Conservation (phyloP, 2,888 invertebrate genomes). For the Noctua fimbriata region DNA sequence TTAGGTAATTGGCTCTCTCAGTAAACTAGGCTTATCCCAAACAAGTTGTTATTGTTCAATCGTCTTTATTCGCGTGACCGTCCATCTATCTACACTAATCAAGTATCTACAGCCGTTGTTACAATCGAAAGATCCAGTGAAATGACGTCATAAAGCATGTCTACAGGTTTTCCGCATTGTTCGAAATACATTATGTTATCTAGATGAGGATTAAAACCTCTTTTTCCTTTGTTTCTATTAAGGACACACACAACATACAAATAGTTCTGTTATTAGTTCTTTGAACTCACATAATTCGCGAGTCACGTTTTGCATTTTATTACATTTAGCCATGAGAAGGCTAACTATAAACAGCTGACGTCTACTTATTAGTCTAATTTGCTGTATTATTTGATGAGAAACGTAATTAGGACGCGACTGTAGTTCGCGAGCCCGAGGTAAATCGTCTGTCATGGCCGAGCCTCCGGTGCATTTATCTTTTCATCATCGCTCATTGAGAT, state of each 20-base stretch:
- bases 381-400: conserved; percentile 28
- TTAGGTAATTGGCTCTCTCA: conserved; percentile 16
- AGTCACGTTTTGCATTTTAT: conserved; percentile 47
- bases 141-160: conserved; percentile 30
- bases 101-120: conserved; percentile 20
- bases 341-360: conserved; percentile 23
- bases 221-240: conserved; percentile 25
- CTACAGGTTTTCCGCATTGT: conserved; percentile 24
- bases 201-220: conserved; percentile 5
- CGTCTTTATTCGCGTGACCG: conserved; percentile 21
- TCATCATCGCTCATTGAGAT: conserved; percentile 51
- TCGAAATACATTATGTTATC: conserved; percentile 19
- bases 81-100: conserved; percentile 3
- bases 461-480: conserved; percentile 45
- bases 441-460: conserved; percentile 45
- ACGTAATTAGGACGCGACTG: conserved; percentile 31
- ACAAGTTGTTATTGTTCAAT: conserved; percentile 19
- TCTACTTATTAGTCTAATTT: conserved; percentile 27
- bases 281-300: conserved; percentile 43
- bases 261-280: conserved; percentile 20
- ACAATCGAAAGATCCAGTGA: conserved; percentile 45
- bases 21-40: neutral
- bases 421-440: conserved; percentile 36
- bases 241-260: conserved; percentile 24
- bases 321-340: conserved; percentile 42